Base-by-base conservation (phyloP, 2,888 invertebrate genomes). In the Podotricha telesiphe region DNA sequence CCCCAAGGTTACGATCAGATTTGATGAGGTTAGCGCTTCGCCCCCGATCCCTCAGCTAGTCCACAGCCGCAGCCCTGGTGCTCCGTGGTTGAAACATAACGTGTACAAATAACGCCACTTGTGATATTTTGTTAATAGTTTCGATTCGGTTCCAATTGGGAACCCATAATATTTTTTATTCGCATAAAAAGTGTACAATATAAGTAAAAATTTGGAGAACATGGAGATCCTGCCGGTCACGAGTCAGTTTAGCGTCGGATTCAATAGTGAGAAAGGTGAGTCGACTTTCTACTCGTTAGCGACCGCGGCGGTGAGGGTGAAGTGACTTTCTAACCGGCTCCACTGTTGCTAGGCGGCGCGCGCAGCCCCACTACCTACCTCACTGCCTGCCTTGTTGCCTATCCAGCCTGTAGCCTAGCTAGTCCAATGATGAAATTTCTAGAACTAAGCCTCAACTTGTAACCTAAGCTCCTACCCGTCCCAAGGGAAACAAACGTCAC, bases 181-280 rank as follows among this genome's bases (percentile, higher is more conserved):
- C 84, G 67, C 70, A 85, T 73, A 73, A 82, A 91, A 93, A 92
- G 93, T 93, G 93, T 91, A 92, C 93, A 92, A 91, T 88, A 91
- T 91, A 91, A 92, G 92, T 91, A 90, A 93, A 86, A 86, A 92
- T 91, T 91, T 91, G 91, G 90, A 93, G 83, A 95, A 94, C 88
- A 96, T 96, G 96, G 96, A 96, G 94, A 95, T 96, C 90, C 94
- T 96, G 88, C 95, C 96, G 87, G 95, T 96, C 87, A 95, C 95
- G 88, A 96, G 94, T 93, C 95, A 95, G 92, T 95, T 95, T 89
- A 95, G 94, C 89, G 95, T 96, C 86, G 95, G 95, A 93, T 96
- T 96, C 94, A 95, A 94, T 91, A 95, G 94, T 91, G 94, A 95
- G 86, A 95, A 95, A 95, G 95, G 96, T 96, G 89, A 94, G 94